Evolutionary conservation across 2,888 invertebrate genomes (phyloP), one percentile per base, ranked within the genome.

Genomic region (Drosophila stalkeri): DNA sequence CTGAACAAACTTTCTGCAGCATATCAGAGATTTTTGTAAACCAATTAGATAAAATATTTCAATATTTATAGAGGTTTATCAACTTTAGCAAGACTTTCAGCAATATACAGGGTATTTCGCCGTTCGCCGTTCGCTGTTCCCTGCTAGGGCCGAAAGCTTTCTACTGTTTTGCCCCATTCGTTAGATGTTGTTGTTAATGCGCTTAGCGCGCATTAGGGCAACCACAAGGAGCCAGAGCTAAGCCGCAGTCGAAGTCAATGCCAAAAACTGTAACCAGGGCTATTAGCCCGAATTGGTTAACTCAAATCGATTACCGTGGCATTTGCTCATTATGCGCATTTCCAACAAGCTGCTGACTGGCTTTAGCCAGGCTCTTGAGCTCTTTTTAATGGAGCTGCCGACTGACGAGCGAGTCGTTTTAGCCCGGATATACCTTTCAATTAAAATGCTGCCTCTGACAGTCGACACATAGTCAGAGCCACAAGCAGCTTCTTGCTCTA

Each of bases 221-320:
- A 37, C 69, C 64, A 49, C 60, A 63, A 56, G 44, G 23, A 68
- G 57, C 46, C 39, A 27, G n/a, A 39, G 16, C 44, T 46, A 20
- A 57, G 55, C 66, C 51, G 41, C 59, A 43, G 55, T 18, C 55
- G 55, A 18, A 44, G 31, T 51, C 61, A 59, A 60, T 44, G 74
- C 70, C 70, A 56, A 41, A 55, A 54, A 55, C 44, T 49, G 43
- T 56, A 52, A 35, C 43, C 31, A 20, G 31, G 55, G 73, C 69
- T 73, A 69, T 70, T 77, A 51, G 63, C 54, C 54, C 20, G 63
- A 64, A 77, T 77, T 71, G 71, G 52, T 77, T 77, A 74, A 74
- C 64, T 71, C 66, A 54, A 69, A 73, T 77, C 77, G 71, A 77
- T 74, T 77, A 66, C 72, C 27, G 33, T 39, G 56, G 41, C 75